phyloP scores from a whole-genome alignment of 2,797 vertebrate genomes.

The Notolepis coatsorum region DNA sequence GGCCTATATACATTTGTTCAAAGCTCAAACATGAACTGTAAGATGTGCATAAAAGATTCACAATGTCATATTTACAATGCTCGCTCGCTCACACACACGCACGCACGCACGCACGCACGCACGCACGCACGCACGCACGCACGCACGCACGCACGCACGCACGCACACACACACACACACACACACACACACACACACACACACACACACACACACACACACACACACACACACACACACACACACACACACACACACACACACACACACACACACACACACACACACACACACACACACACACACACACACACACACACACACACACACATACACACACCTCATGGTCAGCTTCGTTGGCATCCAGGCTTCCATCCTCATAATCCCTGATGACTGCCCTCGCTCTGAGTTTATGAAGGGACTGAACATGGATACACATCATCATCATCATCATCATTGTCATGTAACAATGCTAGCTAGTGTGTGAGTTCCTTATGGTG shows the following conservation, averaged over 20 bases:
- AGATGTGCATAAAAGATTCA: no score
- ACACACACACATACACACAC: conserved; percentile 57
- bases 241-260: background rate
- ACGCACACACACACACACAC: no score
- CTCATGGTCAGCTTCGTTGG: conserved; percentile 85
- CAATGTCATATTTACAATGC: no score
- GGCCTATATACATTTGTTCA: conserved; percentile 83
- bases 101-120: no score
- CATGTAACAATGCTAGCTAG: background rate
- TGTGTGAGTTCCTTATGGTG: background rate
- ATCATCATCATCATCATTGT: background rate
- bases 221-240: no score
- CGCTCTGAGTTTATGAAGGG: conserved; percentile 90
- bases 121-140: no score
- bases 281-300: background rate
- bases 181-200: no score
- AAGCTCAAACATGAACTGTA: no score
- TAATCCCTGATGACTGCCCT: conserved; percentile 89
- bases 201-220: background rate
- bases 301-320: conserved; percentile 9
- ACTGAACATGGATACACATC: conserved; percentile 68
- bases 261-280: background rate
- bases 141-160: no score
- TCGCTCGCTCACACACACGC: no score
- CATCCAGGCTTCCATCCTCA: conserved; percentile 86